phyloP scores from a whole-genome alignment of 2,797 vertebrate species.

The Cacajao melanocephalus region DNA sequence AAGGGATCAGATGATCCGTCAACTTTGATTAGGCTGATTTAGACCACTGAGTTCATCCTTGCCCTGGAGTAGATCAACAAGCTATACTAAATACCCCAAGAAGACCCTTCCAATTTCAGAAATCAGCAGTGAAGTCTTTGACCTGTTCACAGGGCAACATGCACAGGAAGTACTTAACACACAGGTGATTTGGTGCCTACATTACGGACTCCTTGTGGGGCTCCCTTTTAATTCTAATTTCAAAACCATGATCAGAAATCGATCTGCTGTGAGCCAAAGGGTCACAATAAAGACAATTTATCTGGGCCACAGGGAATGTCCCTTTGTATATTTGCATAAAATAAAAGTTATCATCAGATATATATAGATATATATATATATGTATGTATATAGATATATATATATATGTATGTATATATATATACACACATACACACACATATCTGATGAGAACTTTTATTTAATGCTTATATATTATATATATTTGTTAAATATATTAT shows the following conservation, averaged over 20 bases:
- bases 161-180: neutral
- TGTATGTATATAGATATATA: too few relatives aligned
- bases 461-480: too few relatives aligned
- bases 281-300: neutral
- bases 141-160: neutral
- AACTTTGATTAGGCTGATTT: neutral
- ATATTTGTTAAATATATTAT: neutral
- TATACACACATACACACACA: too few relatives aligned
- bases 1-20: neutral
- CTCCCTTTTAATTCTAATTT: neutral
- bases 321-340: neutral
- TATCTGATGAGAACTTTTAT: too few relatives aligned
- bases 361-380: accelerated
- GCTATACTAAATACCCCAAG: neutral
- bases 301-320: neutral
- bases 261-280: neutral
- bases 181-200: neutral
- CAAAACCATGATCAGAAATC: neutral
- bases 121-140: neutral
- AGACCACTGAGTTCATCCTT: neutral
- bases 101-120: neutral
- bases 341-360: neutral
- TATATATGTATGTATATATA: too few relatives aligned
- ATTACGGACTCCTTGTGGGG: neutral
- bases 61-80: neutral